A percentile compares a stretch with the other conserved stretches of the same genome.
Evolutionary conservation across 1,140 invertebrate genomes (phyloP).

Genomic region (Coboldia fuscipes): DNA sequence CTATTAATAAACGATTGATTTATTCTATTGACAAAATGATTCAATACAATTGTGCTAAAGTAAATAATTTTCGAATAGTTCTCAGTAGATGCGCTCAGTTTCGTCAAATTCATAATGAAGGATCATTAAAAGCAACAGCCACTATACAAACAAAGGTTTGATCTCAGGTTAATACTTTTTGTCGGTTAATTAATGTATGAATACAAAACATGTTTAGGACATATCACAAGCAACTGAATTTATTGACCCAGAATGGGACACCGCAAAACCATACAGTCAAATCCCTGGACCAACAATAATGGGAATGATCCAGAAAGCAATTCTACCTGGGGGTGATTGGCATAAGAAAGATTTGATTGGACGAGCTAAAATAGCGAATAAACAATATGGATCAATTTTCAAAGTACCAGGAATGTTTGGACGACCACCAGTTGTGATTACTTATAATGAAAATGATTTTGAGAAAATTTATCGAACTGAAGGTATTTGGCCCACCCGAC

Average conservation of each 20-base stretch:
- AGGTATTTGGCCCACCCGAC: slow-evolving; percentile 10
- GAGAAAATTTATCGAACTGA: slow-evolving; percentile 12
- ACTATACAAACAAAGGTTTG: no score
- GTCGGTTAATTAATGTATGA: no score
- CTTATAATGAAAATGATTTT: slow-evolving; percentile 13
- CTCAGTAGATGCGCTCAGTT: no score
- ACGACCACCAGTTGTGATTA: slow-evolving; percentile 6
- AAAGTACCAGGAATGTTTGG: slow-evolving; percentile 10
- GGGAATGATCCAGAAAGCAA: slow-evolving; percentile 2
- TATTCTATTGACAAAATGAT: no score
- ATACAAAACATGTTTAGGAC: no score
- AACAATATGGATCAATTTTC: slow-evolving; percentile 12
- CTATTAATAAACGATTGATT: no score
- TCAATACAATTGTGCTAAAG: no score
- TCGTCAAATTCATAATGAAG: no score
- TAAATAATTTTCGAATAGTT: no score
- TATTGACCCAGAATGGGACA: slow-evolving; percentile 3
- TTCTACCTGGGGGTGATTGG: slow-evolving; percentile 14
- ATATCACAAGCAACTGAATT: no score
- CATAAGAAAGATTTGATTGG: slow-evolving; percentile 8
- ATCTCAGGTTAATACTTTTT: no score
- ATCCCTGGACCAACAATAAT: slow-evolving; percentile 6
- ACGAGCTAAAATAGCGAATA: slow-evolving; percentile 5
- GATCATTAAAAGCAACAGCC: no score
- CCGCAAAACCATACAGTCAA: slow-evolving; percentile 5